Evolutionary conservation across 2,113 vertebrate species (phyloP).

Genomic region (Chaenocephalus aceratus): DNA sequence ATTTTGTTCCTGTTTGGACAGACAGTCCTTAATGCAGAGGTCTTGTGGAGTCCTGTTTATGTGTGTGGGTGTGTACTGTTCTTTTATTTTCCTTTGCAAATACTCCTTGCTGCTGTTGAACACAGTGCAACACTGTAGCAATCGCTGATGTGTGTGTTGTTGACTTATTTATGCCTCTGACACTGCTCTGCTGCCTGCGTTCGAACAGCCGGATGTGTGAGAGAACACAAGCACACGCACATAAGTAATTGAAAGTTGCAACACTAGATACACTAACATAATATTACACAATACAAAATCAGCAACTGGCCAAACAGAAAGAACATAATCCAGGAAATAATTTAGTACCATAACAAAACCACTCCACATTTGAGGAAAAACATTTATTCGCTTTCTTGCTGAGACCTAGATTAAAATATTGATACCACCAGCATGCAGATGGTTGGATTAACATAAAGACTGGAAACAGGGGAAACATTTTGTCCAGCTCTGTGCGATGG

Average conservation of each 20-base stretch:
- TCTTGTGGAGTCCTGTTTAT: slow-evolving; percentile 2
- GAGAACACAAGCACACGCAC: slow-evolving; percentile 34
- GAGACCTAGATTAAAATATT: background rate
- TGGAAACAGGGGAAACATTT: background rate
- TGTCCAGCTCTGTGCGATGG: background rate
- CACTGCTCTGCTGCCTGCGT: slow-evolving; percentile 43
- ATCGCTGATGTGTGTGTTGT: slow-evolving; percentile 28
- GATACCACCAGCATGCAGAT: background rate
- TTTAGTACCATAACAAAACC: background rate
- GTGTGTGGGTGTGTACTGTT: background rate
- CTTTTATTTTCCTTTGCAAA: slow-evolving; percentile 35
- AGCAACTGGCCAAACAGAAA: background rate
- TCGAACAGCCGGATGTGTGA: slow-evolving; percentile 56
- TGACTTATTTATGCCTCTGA: slow-evolving; percentile 68
- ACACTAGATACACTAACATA: slow-evolving; percentile 30
- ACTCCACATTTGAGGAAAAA: background rate
- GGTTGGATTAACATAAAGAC: background rate
- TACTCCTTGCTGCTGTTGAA: slow-evolving; percentile 23
- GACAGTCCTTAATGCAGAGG: slow-evolving; percentile 11
- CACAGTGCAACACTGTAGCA: slow-evolving; percentile 14
- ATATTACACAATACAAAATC: slow-evolving; percentile 11
- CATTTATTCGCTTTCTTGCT: background rate
- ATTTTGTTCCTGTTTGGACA: slow-evolving; percentile 7
- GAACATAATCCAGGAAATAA: background rate
- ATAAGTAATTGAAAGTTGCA: slow-evolving; percentile 64